A percentile compares a stretch with the other conserved stretches of the same genome.
Conservation (phyloP, 2,888 invertebrate species). For the Eupithecia tripunctaria region DNA sequence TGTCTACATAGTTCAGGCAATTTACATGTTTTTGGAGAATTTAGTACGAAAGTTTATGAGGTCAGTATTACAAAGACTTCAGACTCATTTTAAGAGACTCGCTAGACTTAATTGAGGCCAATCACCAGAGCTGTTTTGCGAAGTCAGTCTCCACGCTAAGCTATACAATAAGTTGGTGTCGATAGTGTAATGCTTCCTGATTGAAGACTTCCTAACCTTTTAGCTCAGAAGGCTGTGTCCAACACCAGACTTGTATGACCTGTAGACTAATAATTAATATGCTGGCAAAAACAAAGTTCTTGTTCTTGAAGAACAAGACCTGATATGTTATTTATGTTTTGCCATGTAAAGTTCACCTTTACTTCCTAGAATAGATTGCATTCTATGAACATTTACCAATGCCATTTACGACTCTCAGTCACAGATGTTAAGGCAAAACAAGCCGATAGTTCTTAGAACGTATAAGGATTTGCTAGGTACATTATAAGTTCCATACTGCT, state of each 20-base stretch:
- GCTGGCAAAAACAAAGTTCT: not conserved
- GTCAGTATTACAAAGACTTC: not conserved
- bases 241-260: not conserved
- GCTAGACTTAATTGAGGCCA: not conserved
- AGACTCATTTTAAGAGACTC: not conserved
- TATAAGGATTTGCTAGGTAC: not conserved
- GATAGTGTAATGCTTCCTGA: not conserved
- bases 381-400: not conserved
- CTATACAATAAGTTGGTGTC: not conserved
- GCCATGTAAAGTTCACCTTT: not conserved
- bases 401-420: slow-evolving; percentile 1
- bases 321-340: not conserved
- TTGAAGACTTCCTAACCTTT: not conserved
- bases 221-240: not conserved
- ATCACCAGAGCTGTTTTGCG: not conserved
- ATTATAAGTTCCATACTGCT: not conserved
- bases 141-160: not conserved
- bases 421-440: not conserved
- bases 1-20: not conserved
- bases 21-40: not conserved
- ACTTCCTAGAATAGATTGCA: not conserved
- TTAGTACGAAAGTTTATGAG: not conserved
- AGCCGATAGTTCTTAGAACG: slow-evolving; percentile 1
- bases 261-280: not conserved
- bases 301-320: not conserved